Evolutionary conservation across 2,113 vertebrate species (phyloP), one percentile per base, ranked within the genome.

Genomic region (Heterochromis multidens): DNA sequence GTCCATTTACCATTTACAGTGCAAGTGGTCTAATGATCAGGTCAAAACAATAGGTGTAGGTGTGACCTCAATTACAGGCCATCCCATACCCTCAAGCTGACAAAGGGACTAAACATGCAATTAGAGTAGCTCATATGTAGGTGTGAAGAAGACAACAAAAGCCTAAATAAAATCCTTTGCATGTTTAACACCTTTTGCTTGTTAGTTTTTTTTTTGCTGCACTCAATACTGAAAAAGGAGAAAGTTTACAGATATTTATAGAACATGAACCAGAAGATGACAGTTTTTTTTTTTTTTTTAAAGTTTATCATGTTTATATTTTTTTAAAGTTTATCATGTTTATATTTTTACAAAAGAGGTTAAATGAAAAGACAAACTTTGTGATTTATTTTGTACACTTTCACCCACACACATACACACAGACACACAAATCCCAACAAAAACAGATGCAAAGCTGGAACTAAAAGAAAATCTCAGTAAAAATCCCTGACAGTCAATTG

Each of bases 141-240:
- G 94, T 93, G 94, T 91, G 93, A 96, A 92, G 35, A 57, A 84
- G 84, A 91, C 87, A 81, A 95, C 94, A 92, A 94, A 93, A 93
- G 95, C 90, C 81, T 72, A n/a, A 78, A 88, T 93, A 87, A 90
- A 94, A 94, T 93, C 92, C 77, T 61, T 87, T 93, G 85, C 83
- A 84, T 23, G 74, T 63, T 91, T 82, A 14, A 94, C 95, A 93
- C 95, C 93, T 95, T 65, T 7, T 4, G 59, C 94, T 94, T 89
- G 95, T 96, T 94, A 89, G 96, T 96, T 95, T 94, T 90, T 91
- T 91, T 91, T 95, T 95, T 88, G 78, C 81, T 57, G 35, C 27
- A 4, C 25, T 59, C 0, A 31, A 87, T 72, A 77, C 1, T 1
- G 23, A 63, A 52, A 33, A 25, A 25, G 35, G 80, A 78, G 78